Percentiles rank a stretch among this genome's conserved stretches.
Evolutionary conservation across 1,140 invertebrate genomes (phyloP).

Genomic region (Trinorchestia longiramus): DNA sequence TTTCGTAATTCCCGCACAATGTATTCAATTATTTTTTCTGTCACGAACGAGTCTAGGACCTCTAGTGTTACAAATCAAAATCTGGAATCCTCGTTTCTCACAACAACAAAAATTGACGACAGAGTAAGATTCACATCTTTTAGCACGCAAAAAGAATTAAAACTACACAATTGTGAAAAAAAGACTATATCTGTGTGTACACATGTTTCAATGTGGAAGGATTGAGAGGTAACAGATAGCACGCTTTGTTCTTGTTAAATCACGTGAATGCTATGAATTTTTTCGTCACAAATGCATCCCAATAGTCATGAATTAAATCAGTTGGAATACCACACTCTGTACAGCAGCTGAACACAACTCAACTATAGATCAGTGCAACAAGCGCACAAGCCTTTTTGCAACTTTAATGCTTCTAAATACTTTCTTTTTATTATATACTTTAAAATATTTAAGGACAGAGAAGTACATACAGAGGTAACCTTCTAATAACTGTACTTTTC

Average conservation of each 20-base stretch:
- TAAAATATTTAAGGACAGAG: not conserved
- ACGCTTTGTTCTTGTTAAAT: not conserved
- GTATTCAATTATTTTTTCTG: not conserved
- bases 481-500: slow-evolving; percentile 52
- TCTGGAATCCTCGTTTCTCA: not conserved
- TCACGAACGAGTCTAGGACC: not conserved
- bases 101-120: not conserved
- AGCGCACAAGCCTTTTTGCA: slow-evolving; percentile 27
- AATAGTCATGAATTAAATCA: not conserved
- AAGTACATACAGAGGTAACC: slow-evolving; percentile 16
- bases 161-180: not conserved
- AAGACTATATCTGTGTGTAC: not conserved
- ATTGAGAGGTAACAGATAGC: not conserved
- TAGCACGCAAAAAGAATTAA: not conserved
- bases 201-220: not conserved
- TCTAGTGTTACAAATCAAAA: not conserved
- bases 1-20: not conserved
- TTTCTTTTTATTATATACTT: not conserved
- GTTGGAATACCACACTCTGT: not conserved
- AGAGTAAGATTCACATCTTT: not conserved
- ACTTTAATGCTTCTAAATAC: slow-evolving; percentile 47
- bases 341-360: slow-evolving; percentile 43
- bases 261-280: not conserved
- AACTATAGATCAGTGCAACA: slow-evolving; percentile 21
- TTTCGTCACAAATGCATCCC: slow-evolving; percentile 9